These are phyloP conservation scores for Eretmochelys imbricata DNA, from an alignment of 2,113 vertebrate species.

Conservation along the genomic window DNA sequence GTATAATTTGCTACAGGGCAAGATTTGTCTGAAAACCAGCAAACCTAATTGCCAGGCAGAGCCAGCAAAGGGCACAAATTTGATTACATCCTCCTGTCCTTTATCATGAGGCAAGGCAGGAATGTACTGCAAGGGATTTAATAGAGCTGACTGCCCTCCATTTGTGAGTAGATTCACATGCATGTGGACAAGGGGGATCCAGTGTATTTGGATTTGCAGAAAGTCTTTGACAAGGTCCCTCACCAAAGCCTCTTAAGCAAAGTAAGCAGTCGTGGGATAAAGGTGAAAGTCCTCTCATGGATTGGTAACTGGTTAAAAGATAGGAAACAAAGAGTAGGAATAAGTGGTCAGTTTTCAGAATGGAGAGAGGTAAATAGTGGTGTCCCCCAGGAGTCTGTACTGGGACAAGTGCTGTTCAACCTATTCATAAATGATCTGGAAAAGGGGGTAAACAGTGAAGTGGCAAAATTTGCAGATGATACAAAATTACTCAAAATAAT, in stretches of 20 bases:
- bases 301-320: too few species aligned
- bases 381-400: neutral
- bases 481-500: neutral
- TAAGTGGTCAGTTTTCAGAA: neutral
- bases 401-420: neutral
- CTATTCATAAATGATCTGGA: neutral
- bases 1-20: constrained; percentile 10
- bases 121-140: neutral
- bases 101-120: too few species aligned
- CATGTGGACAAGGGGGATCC: neutral
- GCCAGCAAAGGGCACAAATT: neutral
- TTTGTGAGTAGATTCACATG: too few species aligned
- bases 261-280: neutral
- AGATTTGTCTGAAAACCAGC: neutral
- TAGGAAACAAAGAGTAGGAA: neutral
- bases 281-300: neutral
- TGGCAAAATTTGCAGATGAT: neutral
- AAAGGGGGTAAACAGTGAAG: neutral
- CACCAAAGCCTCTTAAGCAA: neutral
- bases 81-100: rapidly evolving
- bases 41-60: neutral
- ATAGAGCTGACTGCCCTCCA: rapidly evolving
- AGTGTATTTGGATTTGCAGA: neutral
- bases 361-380: neutral
- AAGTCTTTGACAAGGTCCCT: neutral